Evolutionary conservation across 2,888 invertebrate genomes (phyloP), one percentile per base, ranked within the genome.

Genomic region (Drosophila acutilabella): DNA sequence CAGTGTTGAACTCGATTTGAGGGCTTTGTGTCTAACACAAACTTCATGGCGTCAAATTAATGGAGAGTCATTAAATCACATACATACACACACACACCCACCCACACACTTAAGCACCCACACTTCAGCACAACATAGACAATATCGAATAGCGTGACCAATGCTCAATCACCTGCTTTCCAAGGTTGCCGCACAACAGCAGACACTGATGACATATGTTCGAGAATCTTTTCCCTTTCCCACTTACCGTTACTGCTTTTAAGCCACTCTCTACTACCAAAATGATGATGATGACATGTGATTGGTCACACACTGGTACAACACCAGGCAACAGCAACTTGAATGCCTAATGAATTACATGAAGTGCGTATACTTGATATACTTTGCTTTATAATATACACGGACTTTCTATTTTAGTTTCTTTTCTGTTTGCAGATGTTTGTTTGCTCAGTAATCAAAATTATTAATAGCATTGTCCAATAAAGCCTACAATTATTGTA

Each of bases 21-120:
- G 61, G 2, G 44, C 54, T 23, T 47, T 42, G 50, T 50, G 48
- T 33, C n/a, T n/a, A 23, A 26, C 40, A 18, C 38, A 41, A 61
- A 52, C 40, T 64, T 68, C 33, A 30, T 48, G 44, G 71, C 59
- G 56, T 64, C 47, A 71, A 72, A 77, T 81, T 78, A 76, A 82
- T 87, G 81, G 64, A 52, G 62, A 61, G 61, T 57, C 69, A 76
- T 84, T 81, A 84, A 78, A 71, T 78, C 71, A 54, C 57, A 69
- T 56, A 72, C 47, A 61, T 44, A 44, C 67, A 53, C 56, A 53
- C 48, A 65, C 48, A 44, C 18, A 26, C 47, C 16, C 16, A 13
- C 36, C 36, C 50, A 26, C 48, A n/a, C 14, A 50, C 65, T 30
- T 6, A 53, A 51, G 57, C 51, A 65, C 48, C 41, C 18, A 26